Conservation (phyloP, 2,888 invertebrate genomes). For the Pachliopta kotzebuea region DNA sequence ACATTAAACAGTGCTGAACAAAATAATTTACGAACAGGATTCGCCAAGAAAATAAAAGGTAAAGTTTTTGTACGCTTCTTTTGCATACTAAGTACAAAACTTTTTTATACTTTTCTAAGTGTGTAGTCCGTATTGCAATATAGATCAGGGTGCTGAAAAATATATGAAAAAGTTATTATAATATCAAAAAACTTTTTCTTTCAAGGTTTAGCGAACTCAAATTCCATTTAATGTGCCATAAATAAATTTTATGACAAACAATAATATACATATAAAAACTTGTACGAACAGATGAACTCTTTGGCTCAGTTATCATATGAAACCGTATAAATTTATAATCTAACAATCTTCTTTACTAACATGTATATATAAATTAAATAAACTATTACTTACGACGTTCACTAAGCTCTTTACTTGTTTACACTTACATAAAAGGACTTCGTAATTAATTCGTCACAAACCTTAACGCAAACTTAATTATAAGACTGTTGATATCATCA, state of each 20-base stretch:
- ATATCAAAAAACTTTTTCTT: too few species aligned
- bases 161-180: too few species aligned
- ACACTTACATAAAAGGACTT: too few species aligned
- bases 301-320: not conserved
- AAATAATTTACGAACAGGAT: too few species aligned
- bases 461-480: not conserved
- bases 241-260: not conserved
- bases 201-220: too few species aligned
- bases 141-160: too few species aligned
- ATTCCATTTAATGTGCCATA: not conserved
- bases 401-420: not conserved
- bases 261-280: not conserved
- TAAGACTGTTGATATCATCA: not conserved
- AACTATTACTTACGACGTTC: not conserved
- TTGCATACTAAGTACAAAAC: too few species aligned
- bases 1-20: too few species aligned
- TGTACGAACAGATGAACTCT: not conserved
- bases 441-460: not conserved
- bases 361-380: not conserved
- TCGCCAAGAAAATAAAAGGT: too few species aligned
- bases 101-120: too few species aligned
- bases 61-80: too few species aligned
- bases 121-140: too few species aligned
- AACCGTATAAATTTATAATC: constrained; percentile 1
- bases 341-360: constrained; percentile 1